A percentile compares a stretch with the other conserved stretches of the same genome.
Evolutionary conservation across 2,113 vertebrate species (phyloP).

Genomic region (Epinephelus cyanopodus): DNA sequence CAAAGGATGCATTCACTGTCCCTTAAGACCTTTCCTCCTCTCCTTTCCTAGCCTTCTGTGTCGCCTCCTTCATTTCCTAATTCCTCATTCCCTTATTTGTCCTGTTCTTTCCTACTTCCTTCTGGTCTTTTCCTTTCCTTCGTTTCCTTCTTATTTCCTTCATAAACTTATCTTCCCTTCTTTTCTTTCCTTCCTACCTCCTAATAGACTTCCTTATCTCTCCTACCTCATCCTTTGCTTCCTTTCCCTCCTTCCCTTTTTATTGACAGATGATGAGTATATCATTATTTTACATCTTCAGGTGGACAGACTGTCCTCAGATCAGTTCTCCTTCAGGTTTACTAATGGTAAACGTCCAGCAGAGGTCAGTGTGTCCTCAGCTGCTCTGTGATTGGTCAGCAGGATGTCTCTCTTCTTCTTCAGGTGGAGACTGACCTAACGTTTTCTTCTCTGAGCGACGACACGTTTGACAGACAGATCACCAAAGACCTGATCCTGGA

Average conservation of each 20-base stretch:
- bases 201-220: not conserved
- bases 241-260: not conserved
- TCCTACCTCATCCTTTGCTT: not conserved
- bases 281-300: not conserved
- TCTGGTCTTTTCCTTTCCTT: not conserved
- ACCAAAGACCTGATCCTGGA: conserved; percentile 89
- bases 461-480: conserved; percentile 85
- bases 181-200: not conserved
- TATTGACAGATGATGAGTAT: no score
- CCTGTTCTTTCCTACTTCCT: no score
- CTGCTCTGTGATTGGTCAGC: not conserved
- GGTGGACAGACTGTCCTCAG: not conserved
- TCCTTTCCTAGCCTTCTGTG: no score
- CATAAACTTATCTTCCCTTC: no score
- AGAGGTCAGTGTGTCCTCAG: conserved; percentile 63
- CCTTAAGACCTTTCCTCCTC: no score
- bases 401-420: not conserved
- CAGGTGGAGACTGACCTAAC: conserved; percentile 89
- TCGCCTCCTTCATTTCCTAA: no score
- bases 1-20: no score
- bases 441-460: conserved; percentile 81
- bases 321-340: not conserved
- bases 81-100: no score
- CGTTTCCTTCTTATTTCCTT: not conserved
- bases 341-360: conserved; percentile 29